Evolutionary conservation across 2,113 vertebrate species (phyloP), one percentile per base, ranked within the genome.

Genomic region (Sciurus niger): DNA sequence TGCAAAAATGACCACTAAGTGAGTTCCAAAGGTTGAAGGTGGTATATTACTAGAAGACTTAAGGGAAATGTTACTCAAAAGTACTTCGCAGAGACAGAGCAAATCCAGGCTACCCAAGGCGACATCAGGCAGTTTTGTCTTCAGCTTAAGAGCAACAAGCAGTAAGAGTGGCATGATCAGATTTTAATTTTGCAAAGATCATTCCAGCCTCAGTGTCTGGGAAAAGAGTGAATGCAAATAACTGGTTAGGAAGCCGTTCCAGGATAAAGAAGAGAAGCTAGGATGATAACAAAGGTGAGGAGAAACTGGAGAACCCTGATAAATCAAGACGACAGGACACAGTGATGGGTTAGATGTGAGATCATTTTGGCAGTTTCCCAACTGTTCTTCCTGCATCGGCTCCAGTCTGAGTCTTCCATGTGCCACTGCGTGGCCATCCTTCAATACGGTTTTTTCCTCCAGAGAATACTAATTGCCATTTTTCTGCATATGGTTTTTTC

Each of bases 151-250:
- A 60, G 8, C 34, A 48, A 55, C 51, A 24, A 95, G 65, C 73
- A 88, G 32, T 43, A 85, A 85, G 14, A 37, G 55, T 68, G 32
- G 34, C 58, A 37, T 20, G 82, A 32, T 63, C 34, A 40, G 28
- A 87, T 87, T 90, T 95, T 73, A 86, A 70, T 68, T 76, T 94
- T 37, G 12, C 32, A 46, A 83, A 88, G 76, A 48, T 90, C 24
- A 53, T 48, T 68, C 22, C 11, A 22, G 25, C 51, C 28, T 22
- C 48, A 55, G 32, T 25, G 46, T 84, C 89, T 95, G 37, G 30
- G 72, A 37, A 43, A 79, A 84, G 25, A 18, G 40, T 76, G 48
- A 55, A 65, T 74, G 16, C 30, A 60, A 67, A 68, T 30, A n/a
- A 17, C 22, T 18, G 30, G 30, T 78, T 65, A 82, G 74, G 43